Percentiles rank a stretch among this genome's conserved stretches.
Conservation (phyloP, 1,140 invertebrate genomes). For the Drosophila grimshawi region DNA sequence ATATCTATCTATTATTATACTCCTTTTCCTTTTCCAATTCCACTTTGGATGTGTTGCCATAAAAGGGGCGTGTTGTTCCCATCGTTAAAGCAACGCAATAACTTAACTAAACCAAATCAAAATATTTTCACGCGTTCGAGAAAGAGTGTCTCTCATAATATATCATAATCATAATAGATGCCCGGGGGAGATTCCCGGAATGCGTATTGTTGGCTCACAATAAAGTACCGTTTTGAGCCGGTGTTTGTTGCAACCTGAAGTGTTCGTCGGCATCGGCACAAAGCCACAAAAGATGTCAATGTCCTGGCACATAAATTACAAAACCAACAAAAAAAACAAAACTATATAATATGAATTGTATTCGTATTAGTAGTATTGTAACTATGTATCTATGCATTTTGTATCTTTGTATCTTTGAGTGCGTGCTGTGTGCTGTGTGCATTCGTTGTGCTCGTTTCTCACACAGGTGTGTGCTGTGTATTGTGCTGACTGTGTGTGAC, state of each 20-base stretch:
- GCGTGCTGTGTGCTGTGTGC: constrained; percentile 1
- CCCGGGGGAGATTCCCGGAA: constrained; percentile 39
- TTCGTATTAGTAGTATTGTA: constrained; percentile 33
- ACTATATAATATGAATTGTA: constrained; percentile 53
- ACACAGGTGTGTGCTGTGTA: constrained; percentile 16
- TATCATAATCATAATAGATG: constrained; percentile 61
- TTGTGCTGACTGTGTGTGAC: constrained; percentile 67
- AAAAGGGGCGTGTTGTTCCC: constrained; percentile 23
- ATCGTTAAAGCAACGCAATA: neutral
- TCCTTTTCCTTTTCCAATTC: too few relatives aligned
- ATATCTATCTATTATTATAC: too few relatives aligned
- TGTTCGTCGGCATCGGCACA: constrained; percentile 50
- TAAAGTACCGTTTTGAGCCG: constrained; percentile 62
- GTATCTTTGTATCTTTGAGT: constrained; percentile 20
- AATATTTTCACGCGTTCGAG: constrained; percentile 63
- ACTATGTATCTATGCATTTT: constrained; percentile 7
- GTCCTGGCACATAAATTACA: constrained; percentile 75
- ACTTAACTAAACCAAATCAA: constrained; percentile 39
- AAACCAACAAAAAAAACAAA: neutral
- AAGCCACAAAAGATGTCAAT: constrained; percentile 68
- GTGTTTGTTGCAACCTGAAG: neutral
- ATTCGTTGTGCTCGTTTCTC: neutral
- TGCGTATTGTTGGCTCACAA: constrained; percentile 57
- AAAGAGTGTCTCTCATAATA: constrained; percentile 33
- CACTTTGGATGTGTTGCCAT: too few relatives aligned